Evolutionary conservation across 2,113 vertebrate species (phyloP).

Genomic region (Ameiurus melas): DNA sequence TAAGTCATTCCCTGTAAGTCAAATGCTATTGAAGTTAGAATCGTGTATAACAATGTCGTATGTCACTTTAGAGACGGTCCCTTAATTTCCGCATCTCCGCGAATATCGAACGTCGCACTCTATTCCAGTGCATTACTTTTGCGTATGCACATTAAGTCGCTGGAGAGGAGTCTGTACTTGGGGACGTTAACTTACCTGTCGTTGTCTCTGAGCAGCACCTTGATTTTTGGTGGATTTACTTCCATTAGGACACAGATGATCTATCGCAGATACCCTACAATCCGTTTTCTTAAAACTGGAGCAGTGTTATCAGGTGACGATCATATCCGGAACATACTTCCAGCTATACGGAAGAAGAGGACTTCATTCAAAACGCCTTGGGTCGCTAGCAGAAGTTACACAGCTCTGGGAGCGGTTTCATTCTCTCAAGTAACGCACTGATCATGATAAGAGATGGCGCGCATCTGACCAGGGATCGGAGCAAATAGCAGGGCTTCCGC

Average conservation of each 20-base stretch:
- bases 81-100: too few species aligned
- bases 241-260: slow-evolving; percentile 58
- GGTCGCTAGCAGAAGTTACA: background rate
- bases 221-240: slow-evolving; percentile 63
- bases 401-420: background rate
- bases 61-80: too few species aligned
- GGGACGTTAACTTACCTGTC: slow-evolving; percentile 64
- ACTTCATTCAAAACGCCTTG: background rate
- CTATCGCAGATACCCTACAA: background rate
- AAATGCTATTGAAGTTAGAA: too few species aligned
- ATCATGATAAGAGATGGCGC: background rate
- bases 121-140: background rate
- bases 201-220: slow-evolving; percentile 49
- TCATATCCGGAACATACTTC: slow-evolving; percentile 34
- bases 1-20: too few species aligned
- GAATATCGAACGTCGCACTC: too few species aligned
- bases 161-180: background rate
- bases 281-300: background rate
- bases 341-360: slow-evolving; percentile 44
- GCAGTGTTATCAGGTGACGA: slow-evolving; percentile 48
- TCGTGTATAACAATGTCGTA: too few species aligned
- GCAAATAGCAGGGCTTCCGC: background rate
- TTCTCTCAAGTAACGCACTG: background rate
- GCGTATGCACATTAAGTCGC: background rate
- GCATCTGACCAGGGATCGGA: slow-evolving; percentile 3